These are phyloP conservation scores for Tinea trinotella DNA, from an alignment of 2,888 invertebrate species.

Conservation along the genomic window DNA sequence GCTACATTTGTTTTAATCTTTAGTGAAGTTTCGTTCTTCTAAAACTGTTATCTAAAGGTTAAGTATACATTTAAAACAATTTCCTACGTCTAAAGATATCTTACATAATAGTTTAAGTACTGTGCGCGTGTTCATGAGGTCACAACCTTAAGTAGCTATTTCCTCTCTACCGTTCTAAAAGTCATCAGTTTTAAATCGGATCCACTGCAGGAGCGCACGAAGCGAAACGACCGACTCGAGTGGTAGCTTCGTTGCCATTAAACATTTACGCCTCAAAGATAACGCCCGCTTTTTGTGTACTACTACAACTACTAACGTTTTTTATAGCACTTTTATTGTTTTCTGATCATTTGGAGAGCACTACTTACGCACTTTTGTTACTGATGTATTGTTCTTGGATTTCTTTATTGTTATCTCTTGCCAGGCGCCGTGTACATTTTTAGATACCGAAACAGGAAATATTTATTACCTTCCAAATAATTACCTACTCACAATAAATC, in stretches of 20 bases:
- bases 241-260: constrained; percentile 45
- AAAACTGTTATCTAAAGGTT: constrained; percentile 7
- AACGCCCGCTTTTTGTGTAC: constrained; percentile 57
- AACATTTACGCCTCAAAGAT: constrained; percentile 62
- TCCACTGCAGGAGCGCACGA: constrained; percentile 41
- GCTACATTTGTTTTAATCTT: too few relatives aligned
- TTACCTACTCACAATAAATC: too few relatives aligned
- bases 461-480: background rate
- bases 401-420: constrained; percentile 15
- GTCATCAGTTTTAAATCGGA: constrained; percentile 65
- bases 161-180: constrained; percentile 49
- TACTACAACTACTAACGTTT: constrained; percentile 34
- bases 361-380: constrained; percentile 21
- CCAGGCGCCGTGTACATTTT: background rate
- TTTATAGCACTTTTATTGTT: constrained; percentile 62
- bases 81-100: constrained; percentile 9
- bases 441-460: background rate
- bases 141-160: constrained; percentile 54
- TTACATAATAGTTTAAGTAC: constrained; percentile 41
- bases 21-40: too few relatives aligned
- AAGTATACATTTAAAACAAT: constrained; percentile 17
- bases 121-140: constrained; percentile 30
- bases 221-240: constrained; percentile 19
- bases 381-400: constrained; percentile 18
- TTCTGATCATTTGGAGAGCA: constrained; percentile 46